Evolutionary conservation across 2,888 invertebrate genomes (phyloP).

Genomic region (Scaptodrosophila latifasciaeformis): DNA sequence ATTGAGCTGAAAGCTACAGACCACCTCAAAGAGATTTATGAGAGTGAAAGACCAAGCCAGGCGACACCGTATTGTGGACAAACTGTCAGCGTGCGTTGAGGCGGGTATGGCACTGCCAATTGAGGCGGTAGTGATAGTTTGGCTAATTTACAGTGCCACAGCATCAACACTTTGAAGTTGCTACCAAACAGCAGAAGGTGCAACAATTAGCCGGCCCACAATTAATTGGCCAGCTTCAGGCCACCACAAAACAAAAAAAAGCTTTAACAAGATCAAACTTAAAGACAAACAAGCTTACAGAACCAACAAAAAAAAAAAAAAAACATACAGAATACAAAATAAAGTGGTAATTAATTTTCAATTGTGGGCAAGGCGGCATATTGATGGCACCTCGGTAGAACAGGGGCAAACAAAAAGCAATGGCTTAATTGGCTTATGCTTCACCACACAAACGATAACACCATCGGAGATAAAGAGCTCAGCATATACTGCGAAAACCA

Average conservation of each 20-base stretch:
- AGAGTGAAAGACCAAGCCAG: not conserved
- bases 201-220: constrained; percentile 40
- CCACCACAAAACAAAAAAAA: constrained; percentile 30
- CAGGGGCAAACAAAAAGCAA: constrained; percentile 31
- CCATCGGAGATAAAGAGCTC: constrained; percentile 19
- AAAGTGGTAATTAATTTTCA: constrained; percentile 56
- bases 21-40: constrained; percentile 30
- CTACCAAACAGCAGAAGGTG: constrained; percentile 32
- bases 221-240: constrained; percentile 37
- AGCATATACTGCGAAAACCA: constrained; percentile 51
- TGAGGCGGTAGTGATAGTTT: constrained; percentile 14
- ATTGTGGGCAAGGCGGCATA: constrained; percentile 47
- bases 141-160: constrained; percentile 35
- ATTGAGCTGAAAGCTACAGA: constrained; percentile 30
- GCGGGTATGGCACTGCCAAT: no score
- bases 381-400: constrained; percentile 62
- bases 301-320: constrained; percentile 16
- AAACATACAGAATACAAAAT: constrained; percentile 29
- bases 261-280: constrained; percentile 15
- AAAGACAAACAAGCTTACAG: not conserved
- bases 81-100: no score
- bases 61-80: no score
- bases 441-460: constrained; percentile 12
- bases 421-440: constrained; percentile 58
- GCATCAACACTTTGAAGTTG: constrained; percentile 50